phyloP scores from a whole-genome alignment of 2,888 invertebrate species.

The Sarcophaga subvicina region DNA sequence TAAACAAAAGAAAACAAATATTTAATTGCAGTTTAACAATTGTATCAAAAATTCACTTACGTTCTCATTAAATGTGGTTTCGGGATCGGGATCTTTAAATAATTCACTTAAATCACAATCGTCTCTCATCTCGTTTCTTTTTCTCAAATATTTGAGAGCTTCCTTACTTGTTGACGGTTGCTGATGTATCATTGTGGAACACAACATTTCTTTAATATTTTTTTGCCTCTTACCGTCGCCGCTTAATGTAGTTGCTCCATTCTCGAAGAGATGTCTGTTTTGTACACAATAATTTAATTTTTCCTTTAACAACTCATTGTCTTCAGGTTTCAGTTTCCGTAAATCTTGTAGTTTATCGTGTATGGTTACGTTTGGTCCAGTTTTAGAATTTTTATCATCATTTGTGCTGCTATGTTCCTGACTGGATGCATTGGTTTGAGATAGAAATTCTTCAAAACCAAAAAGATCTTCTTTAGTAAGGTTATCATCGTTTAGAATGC shows the following conservation, averaged over 20 bases:
- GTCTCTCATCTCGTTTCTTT: constrained; percentile 1
- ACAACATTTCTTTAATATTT: constrained; percentile 76
- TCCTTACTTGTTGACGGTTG: constrained; percentile 34
- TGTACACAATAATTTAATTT: neutral
- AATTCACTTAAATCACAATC: constrained; percentile 64
- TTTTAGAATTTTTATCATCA: constrained; percentile 37
- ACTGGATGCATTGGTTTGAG: constrained; percentile 45
- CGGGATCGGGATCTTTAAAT: constrained; percentile 76
- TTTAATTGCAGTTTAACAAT: neutral
- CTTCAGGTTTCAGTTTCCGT: constrained; percentile 72
- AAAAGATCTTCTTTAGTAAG: constrained; percentile 71
- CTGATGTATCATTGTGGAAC: constrained; percentile 77
- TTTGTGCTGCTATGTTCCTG: constrained; percentile 28
- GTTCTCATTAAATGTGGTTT: constrained; percentile 76
- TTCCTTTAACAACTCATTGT: constrained; percentile 58
- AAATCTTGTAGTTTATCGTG: constrained; percentile 74
- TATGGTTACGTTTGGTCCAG: constrained; percentile 66
- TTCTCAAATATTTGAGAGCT: constrained; percentile 26
- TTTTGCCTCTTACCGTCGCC: constrained; percentile 68
- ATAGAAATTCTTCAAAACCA: constrained; percentile 77
- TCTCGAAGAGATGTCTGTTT: constrained; percentile 69
- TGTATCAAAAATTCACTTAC: constrained; percentile 68
- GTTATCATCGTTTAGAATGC: constrained; percentile 4
- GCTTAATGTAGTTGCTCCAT: constrained; percentile 62
- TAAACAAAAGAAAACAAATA: neutral